Conservation (phyloP, 2,797 vertebrate species). For the Esox lucius region DNA sequence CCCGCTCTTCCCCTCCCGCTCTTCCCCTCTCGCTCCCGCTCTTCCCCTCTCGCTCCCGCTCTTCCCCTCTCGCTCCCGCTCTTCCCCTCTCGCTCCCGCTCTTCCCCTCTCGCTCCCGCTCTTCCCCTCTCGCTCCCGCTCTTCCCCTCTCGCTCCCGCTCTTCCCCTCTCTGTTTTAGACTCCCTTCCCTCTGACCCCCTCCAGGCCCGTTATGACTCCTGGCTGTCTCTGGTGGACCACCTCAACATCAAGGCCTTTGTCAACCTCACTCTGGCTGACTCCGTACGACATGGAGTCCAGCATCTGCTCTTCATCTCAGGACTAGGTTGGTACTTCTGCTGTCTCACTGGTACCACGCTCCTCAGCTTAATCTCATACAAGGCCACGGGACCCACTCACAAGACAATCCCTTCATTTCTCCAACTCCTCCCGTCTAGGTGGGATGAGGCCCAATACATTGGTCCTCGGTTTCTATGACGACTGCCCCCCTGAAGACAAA, state of each 20-base stretch:
- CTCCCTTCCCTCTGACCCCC: constrained; percentile 86
- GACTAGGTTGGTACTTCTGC: constrained; percentile 78
- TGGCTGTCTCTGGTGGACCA: constrained; percentile 90
- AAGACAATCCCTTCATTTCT: background rate
- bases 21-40: no score
- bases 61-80: no score
- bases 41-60: no score
- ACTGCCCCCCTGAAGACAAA: constrained; percentile 71
- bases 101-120: no score
- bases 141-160: no score
- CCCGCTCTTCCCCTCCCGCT: no score
- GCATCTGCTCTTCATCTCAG: constrained; percentile 92
- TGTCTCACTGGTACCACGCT: background rate
- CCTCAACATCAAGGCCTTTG: constrained; percentile 91
- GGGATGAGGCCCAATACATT: constrained; percentile 93
- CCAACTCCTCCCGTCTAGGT: constrained; percentile 61
- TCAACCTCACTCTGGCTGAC: constrained; percentile 85
- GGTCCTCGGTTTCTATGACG: constrained; percentile 86
- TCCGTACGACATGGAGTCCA: constrained; percentile 85
- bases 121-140: no score
- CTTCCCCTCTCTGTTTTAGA: no score
- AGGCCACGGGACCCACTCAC: background rate
- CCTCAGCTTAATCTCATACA: constrained; percentile 12
- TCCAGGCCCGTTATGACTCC: constrained; percentile 85
- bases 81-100: no score